phyloP scores from a whole-genome alignment of 2,113 vertebrate species.

The Gobio gobio region DNA sequence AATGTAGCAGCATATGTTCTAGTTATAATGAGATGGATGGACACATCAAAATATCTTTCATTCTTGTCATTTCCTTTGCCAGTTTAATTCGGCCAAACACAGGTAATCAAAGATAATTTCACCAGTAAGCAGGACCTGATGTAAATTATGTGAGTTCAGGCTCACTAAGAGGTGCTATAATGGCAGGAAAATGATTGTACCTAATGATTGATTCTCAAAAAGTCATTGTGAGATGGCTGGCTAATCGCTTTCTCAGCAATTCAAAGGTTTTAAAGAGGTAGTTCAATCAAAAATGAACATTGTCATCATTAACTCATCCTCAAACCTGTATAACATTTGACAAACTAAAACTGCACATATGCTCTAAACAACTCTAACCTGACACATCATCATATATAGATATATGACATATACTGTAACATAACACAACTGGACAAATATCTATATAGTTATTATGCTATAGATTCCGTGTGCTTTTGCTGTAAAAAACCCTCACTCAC shows the following conservation, averaged over 20 bases:
- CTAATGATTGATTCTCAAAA: constrained; percentile 11
- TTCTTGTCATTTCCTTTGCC: neutral
- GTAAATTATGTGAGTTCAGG: neutral
- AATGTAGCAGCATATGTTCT: neutral
- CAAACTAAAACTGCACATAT: neutral
- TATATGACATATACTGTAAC: too few relatives aligned
- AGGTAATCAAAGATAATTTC: neutral
- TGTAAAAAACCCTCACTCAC: neutral
- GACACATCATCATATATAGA: neutral
- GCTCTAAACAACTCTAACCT: neutral
- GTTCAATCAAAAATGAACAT: neutral
- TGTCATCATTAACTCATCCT: neutral
- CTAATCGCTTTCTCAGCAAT: neutral
- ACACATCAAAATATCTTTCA: neutral
- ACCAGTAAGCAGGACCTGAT: neutral
- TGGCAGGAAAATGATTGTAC: neutral
- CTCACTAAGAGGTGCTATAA: neutral
- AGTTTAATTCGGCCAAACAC: neutral
- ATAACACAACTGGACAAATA: neutral
- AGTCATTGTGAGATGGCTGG: constrained; percentile 9
- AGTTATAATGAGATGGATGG: neutral
- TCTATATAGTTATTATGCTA: neutral
- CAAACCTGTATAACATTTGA: neutral
- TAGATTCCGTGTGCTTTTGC: neutral
- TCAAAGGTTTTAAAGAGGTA: neutral